Conservation (phyloP, 2,113 vertebrate species). For the Dromas ardeola region DNA sequence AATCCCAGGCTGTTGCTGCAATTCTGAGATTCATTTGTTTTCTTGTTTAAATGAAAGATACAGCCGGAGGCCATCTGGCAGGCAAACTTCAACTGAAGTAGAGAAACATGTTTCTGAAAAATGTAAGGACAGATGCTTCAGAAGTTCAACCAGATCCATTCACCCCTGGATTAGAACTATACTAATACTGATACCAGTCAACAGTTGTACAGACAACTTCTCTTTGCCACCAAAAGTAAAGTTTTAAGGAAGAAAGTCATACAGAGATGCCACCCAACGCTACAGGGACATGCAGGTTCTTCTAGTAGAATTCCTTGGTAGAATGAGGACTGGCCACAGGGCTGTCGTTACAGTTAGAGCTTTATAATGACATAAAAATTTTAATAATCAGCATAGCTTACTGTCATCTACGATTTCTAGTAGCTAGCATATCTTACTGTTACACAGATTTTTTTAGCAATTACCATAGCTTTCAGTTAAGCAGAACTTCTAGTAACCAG, state of each 20-base stretch:
- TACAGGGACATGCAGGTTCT: background rate
- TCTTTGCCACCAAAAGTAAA: background rate
- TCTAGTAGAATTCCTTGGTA: background rate
- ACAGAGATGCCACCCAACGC: background rate
- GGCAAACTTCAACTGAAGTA: background rate
- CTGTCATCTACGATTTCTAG: background rate
- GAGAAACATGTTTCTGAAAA: background rate
- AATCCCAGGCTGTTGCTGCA: background rate
- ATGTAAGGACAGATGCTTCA: background rate
- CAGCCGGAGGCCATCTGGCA: background rate
- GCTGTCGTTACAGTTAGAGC: background rate
- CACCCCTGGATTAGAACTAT: background rate
- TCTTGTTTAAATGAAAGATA: background rate
- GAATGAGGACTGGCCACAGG: background rate
- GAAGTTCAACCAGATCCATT: background rate
- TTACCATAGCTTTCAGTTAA: background rate
- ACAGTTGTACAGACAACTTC: background rate
- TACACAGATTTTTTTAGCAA: background rate
- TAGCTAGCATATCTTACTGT: background rate
- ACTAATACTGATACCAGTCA: background rate
- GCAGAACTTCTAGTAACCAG: background rate
- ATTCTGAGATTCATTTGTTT: background rate
- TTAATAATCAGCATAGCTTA: background rate
- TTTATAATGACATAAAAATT: background rate
- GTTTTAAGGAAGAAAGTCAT: background rate